Base-by-base conservation (phyloP, 2,797 vertebrate species). In the Mareca strepera region DNA sequence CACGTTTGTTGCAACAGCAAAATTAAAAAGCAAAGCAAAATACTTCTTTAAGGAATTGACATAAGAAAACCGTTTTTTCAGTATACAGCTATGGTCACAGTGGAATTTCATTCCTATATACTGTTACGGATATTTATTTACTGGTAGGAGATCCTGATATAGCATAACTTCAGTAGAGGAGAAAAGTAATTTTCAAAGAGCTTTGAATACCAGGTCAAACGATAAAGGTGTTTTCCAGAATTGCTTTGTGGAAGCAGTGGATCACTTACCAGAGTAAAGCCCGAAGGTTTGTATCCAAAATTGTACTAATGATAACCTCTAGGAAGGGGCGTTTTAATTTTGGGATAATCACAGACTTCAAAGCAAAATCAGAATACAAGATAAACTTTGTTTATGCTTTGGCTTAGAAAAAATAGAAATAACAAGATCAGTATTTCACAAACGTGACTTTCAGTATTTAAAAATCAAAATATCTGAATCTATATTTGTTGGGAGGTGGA, bases 11-110 rank as follows among this genome's bases (percentile, higher is more conserved):
- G 20, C 8, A 86, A 29, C 55, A 44, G 46, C 46, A 60, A 28
- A 31, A n/a, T 58, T 52, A 48, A 39, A 33, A n/a, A 13, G 12
- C 22, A 23, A 48, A 48, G 12, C 46, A 48, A 48, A 3, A 25
- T 48, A 23, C 11, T 48, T 48, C 68, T 83, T 70, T 39, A 44
- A 50, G 67, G 43, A 78, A 31, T 59, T 6, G 22, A 43, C 31
- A 13, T 78, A 64, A 43, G 88, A 62, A 76, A 92, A 85, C 22
- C 9, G 8, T 48, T 28, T 37, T 52, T 58, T 13, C 9, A 58
- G 67, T 6, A 1, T 37, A 11, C 1, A 7, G 55, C 17, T 78
- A n/a, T 0, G 5, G 0, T 72, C 11, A 2, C 33, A 23, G 10
- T 60, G 33, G 63, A 75, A 58, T 78, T 86, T 66, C 17, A 4